phyloP scores from a whole-genome alignment of 2,113 vertebrate genomes.

The Syrmaticus mikado region DNA sequence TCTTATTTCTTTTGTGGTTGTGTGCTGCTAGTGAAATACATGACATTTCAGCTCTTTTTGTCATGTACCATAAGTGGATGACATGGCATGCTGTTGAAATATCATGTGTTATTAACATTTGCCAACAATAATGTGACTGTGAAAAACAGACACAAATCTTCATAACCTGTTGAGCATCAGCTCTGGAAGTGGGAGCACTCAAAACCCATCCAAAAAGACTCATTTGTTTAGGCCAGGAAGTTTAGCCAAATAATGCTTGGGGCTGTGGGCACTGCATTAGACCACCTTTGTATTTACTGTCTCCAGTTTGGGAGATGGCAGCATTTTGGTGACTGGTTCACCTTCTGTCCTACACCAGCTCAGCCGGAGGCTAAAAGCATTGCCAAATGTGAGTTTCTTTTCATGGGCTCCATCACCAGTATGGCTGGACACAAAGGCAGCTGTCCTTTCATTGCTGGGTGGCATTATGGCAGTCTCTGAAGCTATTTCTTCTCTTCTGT shows the following conservation, averaged over 20 bases:
- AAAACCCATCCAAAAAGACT: background rate
- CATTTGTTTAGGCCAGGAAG: background rate
- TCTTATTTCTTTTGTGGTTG: slow-evolving; percentile 43
- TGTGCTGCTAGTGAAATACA: slow-evolving; percentile 28
- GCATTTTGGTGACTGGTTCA: background rate
- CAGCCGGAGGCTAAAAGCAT: slow-evolving; percentile 45
- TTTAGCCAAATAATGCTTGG: background rate
- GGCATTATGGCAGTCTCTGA: rapidly evolving
- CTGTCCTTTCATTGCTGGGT: too few species aligned
- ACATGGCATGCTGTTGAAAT: slow-evolving; percentile 3
- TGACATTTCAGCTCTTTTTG: slow-evolving; percentile 9
- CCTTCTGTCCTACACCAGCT: background rate
- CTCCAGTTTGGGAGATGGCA: rapidly evolving
- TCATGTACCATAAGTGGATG: background rate
- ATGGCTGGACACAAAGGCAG: background rate
- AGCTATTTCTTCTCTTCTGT: background rate
- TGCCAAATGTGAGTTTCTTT: background rate
- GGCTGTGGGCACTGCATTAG: background rate
- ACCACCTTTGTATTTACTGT: background rate
- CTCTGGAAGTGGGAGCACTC: background rate
- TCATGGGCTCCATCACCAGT: rapidly evolving
- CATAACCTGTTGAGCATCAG: background rate
- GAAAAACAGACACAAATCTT: background rate
- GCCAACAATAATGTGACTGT: background rate
- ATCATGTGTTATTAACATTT: background rate